phyloP scores from a whole-genome alignment of 2,797 vertebrate genomes.

The Paratrypauchen microcephalus region DNA sequence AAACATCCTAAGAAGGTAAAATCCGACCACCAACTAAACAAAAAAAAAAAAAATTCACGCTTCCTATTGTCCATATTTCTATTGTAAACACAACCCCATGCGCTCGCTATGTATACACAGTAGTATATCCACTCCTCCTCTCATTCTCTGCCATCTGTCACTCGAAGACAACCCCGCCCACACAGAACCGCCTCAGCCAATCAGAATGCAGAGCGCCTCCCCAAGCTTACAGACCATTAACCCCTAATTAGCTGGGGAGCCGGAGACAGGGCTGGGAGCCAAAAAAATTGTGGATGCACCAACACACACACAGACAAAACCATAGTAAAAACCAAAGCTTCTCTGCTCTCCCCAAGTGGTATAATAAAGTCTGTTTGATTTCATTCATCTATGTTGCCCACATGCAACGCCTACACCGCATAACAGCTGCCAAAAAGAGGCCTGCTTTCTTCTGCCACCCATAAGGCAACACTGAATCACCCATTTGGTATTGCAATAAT shows the following conservation, averaged over 20 bases:
- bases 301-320: slow-evolving; percentile 27
- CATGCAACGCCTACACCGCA: slow-evolving; percentile 18
- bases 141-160: slow-evolving; percentile 88
- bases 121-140: slow-evolving; percentile 57
- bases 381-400: slow-evolving; percentile 37
- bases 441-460: slow-evolving; percentile 20
- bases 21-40: slow-evolving; percentile 1
- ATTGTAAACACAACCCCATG: slow-evolving; percentile 37
- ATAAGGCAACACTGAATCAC: slow-evolving; percentile 12
- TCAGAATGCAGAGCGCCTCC: slow-evolving; percentile 51
- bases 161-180: slow-evolving; percentile 78
- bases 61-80: slow-evolving; percentile 43
- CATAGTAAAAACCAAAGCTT: slow-evolving; percentile 32
- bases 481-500: slow-evolving; percentile 12
- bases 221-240: slow-evolving; percentile 85
- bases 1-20: slow-evolving; percentile 9
- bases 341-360: slow-evolving; percentile 20
- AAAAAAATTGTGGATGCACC: slow-evolving; percentile 38
- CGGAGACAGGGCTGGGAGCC: slow-evolving; percentile 74
- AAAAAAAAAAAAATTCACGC: slow-evolving; percentile 19
- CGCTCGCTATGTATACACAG: slow-evolving; percentile 25
- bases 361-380: slow-evolving; percentile 45
- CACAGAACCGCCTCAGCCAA: slow-evolving; percentile 78
- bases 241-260: slow-evolving; percentile 86
- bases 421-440: slow-evolving; percentile 30